Percentiles rank a stretch among this genome's conserved stretches.
Conservation (phyloP, 2,797 vertebrate genomes). For the Threskiornis aethiopicus region DNA sequence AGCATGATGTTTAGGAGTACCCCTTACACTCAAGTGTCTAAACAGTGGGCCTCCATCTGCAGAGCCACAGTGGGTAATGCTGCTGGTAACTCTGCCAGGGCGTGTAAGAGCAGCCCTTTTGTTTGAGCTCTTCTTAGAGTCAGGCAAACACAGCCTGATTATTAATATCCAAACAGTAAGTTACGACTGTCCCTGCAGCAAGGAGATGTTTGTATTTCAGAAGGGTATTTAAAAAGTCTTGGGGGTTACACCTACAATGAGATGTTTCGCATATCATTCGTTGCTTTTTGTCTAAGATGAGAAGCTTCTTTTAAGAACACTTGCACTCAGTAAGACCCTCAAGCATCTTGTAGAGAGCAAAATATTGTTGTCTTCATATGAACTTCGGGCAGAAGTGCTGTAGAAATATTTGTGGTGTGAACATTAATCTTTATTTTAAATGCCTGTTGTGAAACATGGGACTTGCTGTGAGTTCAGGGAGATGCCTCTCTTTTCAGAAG, state of each 20-base stretch:
- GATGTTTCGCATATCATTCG: neutral
- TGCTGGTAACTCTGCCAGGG: neutral
- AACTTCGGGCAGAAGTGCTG: neutral
- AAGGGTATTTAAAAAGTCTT: neutral
- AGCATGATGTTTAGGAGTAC: neutral
- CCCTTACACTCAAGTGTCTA: neutral
- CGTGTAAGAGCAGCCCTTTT: neutral
- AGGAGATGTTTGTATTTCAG: neutral
- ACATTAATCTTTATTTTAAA: neutral
- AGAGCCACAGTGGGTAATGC: fast-evolving
- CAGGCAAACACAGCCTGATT: neutral
- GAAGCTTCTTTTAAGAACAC: neutral
- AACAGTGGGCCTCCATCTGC: fast-evolving
- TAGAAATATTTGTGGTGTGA: neutral
- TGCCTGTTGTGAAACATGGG: fast-evolving
- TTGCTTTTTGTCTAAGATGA: neutral
- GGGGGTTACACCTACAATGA: neutral
- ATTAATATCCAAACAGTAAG: neutral
- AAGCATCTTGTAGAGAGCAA: neutral
- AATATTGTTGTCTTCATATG: neutral
- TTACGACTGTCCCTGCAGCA: neutral
- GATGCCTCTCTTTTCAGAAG: neutral
- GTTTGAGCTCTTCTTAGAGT: neutral
- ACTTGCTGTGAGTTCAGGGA: neutral
- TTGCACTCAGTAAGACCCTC: neutral